Conservation (phyloP, 1,140 invertebrate species). For the Cyclargus thomasi region DNA sequence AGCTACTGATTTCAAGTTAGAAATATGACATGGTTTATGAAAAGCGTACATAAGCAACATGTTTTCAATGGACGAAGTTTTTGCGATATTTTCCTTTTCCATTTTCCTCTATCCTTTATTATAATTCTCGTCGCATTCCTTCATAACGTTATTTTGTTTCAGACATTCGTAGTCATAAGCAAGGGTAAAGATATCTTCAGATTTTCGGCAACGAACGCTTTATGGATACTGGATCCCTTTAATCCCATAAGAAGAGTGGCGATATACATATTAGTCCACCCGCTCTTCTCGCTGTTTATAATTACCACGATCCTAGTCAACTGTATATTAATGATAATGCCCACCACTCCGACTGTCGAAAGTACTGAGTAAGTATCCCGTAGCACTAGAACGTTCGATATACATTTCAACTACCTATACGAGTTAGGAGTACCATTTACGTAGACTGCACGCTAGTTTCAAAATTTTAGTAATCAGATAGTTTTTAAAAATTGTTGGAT, state of each 20-base stretch:
- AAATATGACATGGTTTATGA: too few species aligned
- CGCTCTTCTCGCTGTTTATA: conserved; percentile 97
- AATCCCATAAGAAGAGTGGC: conserved; percentile 97
- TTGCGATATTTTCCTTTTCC: conserved; percentile 6
- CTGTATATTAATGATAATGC: conserved; percentile 99
- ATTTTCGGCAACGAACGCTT: conserved; percentile 96
- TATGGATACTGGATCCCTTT: conserved; percentile 97
- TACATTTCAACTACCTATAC: conserved; percentile 19
- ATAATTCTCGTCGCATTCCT: not conserved
- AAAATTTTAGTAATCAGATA: conserved; percentile 67
- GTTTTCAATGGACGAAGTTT: not conserved
- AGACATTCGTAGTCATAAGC: conserved; percentile 99
- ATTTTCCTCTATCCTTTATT: not conserved
- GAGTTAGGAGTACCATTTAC: conserved; percentile 36
- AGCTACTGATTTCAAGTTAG: too few species aligned
- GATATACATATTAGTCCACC: conserved; percentile 98
- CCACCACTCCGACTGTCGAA: conserved; percentile 92
- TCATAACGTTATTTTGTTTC: conserved; percentile 59
- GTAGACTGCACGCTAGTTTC: conserved; percentile 72
- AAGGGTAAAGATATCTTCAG: conserved; percentile 99
- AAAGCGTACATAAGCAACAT: too few species aligned
- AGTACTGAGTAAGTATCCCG: conserved; percentile 93
- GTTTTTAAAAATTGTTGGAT: conserved; percentile 39
- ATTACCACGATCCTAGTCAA: conserved; percentile 98
- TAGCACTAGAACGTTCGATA: conserved; percentile 18